A percentile compares a stretch with the other conserved stretches of the same genome.
These are phyloP conservation scores for Limanda limanda DNA, from an alignment of 2,113 vertebrate genomes.

Conservation along the genomic window DNA sequence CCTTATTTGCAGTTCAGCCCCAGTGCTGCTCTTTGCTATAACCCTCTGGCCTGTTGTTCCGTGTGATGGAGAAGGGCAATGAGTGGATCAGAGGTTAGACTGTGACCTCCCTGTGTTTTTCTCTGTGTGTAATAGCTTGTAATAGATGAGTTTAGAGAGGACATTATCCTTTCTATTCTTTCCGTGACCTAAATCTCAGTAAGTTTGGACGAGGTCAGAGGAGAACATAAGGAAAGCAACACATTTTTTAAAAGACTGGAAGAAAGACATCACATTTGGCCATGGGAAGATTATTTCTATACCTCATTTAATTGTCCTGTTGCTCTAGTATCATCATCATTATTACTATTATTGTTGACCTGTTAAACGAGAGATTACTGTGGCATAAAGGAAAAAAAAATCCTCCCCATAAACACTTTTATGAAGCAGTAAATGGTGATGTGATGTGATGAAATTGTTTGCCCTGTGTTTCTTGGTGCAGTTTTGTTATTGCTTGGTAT, in stretches of 20 bases:
- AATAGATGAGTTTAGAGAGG: constrained; percentile 26
- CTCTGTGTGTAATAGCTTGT: neutral
- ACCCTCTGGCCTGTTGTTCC: constrained; percentile 27
- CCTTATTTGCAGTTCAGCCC: constrained; percentile 16
- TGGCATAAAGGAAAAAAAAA: neutral
- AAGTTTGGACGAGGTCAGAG: neutral
- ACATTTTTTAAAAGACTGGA: neutral
- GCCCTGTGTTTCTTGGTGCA: neutral
- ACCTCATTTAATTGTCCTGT: no score
- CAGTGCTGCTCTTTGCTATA: constrained; percentile 8
- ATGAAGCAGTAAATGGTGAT: constrained; percentile 2
- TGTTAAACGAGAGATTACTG: neutral
- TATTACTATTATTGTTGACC: neutral
- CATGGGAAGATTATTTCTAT: neutral
- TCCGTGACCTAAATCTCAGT: constrained; percentile 6
- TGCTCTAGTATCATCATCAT: neutral
- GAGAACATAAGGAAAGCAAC: constrained; percentile 1
- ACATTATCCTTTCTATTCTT: constrained; percentile 10
- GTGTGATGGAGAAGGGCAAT: constrained; percentile 14
- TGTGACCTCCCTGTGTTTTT: neutral
- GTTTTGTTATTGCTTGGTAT: neutral
- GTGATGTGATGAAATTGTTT: neutral
- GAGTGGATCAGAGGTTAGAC: constrained; percentile 39
- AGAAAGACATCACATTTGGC: neutral
- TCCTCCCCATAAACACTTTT: neutral